These are phyloP conservation scores for Cariama cristata DNA, from an alignment of 2,113 vertebrate genomes.

Conservation along the genomic window DNA sequence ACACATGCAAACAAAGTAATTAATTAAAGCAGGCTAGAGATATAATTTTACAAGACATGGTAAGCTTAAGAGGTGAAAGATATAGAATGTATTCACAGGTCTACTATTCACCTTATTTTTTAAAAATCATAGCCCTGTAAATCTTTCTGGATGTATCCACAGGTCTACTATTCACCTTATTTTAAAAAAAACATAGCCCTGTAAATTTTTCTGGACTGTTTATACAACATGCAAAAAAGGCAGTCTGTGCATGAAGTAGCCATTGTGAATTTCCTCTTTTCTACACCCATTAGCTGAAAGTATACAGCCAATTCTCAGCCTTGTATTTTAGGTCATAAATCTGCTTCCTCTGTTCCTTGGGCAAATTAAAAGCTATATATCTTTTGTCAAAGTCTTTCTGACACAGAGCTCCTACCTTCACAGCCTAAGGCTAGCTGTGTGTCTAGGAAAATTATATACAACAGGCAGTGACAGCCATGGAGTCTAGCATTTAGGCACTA, in stretches of 20 bases:
- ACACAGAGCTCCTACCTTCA: conserved; percentile 59
- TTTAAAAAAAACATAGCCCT: background rate
- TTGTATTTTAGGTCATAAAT: conserved; percentile 67
- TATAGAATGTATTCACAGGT: background rate
- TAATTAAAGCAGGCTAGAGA: background rate
- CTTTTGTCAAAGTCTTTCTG: conserved; percentile 72
- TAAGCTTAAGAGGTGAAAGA: background rate
- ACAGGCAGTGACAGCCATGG: conserved; percentile 55
- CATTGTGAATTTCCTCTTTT: conserved; percentile 45
- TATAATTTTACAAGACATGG: background rate
- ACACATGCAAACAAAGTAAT: conserved; percentile 2
- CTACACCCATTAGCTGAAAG: conserved; percentile 59
- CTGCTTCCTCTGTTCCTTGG: conserved; percentile 55
- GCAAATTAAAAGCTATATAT: conserved; percentile 79
- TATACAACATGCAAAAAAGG: conserved; percentile 43
- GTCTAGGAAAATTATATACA: conserved; percentile 54
- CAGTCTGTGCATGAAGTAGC: background rate
- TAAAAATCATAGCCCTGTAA: conserved; percentile 29
- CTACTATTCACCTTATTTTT: background rate
- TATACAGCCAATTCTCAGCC: conserved; percentile 63
- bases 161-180: background rate
- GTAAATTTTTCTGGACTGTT: conserved; percentile 42
- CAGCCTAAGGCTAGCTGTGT: conserved; percentile 65
- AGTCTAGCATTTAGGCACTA: conserved; percentile 49
- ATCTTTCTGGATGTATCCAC: background rate